Evolutionary conservation across 1,140 invertebrate genomes (phyloP), one percentile per base, ranked within the genome.

Genomic region (Drosophila murphyi): DNA sequence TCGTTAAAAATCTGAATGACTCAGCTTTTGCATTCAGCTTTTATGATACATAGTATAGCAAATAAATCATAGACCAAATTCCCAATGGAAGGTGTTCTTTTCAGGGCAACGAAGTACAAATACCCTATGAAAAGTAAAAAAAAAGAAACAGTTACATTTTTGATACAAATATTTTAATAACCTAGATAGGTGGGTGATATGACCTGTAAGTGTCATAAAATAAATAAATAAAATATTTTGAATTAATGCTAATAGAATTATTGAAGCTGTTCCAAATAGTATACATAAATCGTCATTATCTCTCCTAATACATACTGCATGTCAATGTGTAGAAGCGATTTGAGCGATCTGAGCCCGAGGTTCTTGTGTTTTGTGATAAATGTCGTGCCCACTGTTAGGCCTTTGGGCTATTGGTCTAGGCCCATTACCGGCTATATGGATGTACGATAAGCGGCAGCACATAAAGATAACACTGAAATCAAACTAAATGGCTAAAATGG

Each of bases 401-500:
- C 48, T 31, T 52, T 34, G 39, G 50, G 31, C 57, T 41, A 59
- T 48, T 54, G 54, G 52, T 67, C 76, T 89, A 72, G 80, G 83
- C 83, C 85, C 83, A 88, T 88, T 88, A 89, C 68, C 39, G 76
- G 48, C 68, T 65, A 32, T 73, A 86, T 82, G 61, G 62, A 69
- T 60, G 34, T 32, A 45, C 70, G 83, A 88, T 88, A 88, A 88
- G 85, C 77, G 72, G n/a, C 72, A 55, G 77, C 77, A 82, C 74
- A 89, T 88, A 89, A 89, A 89, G 83, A 88, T 88, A 88, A 89
- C 80, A 47, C 59, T 41, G 69, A 89, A 88, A 88, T 88, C 83
- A 88, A 88, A 88, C 83, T 88, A 88, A 89, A 88, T 88, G 80
- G 85, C 83, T 83, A 89, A 89, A 88, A 88, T 88, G 88, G 85